phyloP scores from a whole-genome alignment of 2,888 invertebrate genomes.

The Nemurella pictetii region DNA sequence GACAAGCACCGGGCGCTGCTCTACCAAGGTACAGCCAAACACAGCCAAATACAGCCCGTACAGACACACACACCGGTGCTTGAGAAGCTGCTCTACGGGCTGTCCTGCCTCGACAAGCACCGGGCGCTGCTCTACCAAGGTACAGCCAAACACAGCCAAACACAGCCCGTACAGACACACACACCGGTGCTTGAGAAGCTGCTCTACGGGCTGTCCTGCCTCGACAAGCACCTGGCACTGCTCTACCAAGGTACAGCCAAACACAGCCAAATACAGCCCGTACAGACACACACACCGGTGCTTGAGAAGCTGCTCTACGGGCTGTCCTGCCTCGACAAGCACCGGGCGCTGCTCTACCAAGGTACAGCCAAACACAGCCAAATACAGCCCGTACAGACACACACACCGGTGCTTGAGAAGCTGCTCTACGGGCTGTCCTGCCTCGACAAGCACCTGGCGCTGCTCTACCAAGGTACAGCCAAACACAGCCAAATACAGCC shows the following conservation, averaged over 20 bases:
- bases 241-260: constrained; percentile 77
- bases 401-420: no score
- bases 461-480: constrained; percentile 73
- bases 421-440: constrained; percentile 62
- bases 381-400: no score
- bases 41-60: no score
- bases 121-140: constrained; percentile 73
- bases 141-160: no score
- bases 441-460: constrained; percentile 71
- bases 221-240: constrained; percentile 72
- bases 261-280: no score
- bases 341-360: constrained; percentile 72
- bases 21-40: constrained; percentile 76
- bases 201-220: constrained; percentile 61
- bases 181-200: constrained; percentile 60
- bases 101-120: constrained; percentile 69
- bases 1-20: constrained; percentile 73
- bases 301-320: constrained; percentile 62
- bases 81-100: constrained; percentile 61
- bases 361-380: no score
- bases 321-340: constrained; percentile 66
- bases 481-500: no score
- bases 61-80: no score
- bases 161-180: no score
- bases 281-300: no score